Conservation (phyloP, 2,797 vertebrate species). For the Buphagus erythrorhynchus region DNA sequence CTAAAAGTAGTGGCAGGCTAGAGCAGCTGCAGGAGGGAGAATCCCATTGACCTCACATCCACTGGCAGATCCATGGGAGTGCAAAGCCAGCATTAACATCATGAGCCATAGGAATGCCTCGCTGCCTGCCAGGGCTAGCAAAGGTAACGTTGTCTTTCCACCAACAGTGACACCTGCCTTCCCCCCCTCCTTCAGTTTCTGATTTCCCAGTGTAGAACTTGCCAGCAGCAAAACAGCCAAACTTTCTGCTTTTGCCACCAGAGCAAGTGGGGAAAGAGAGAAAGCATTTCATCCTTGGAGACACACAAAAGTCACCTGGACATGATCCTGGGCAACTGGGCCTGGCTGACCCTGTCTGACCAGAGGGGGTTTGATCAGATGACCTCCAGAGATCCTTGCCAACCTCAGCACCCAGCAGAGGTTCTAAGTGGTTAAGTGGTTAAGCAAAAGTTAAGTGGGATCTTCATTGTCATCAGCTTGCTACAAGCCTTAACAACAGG, state of each 20-base stretch:
- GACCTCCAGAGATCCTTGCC: background rate
- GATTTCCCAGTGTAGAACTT: background rate
- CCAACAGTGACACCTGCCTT: background rate
- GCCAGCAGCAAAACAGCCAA: background rate
- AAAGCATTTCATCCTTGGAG: background rate
- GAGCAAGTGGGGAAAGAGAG: background rate
- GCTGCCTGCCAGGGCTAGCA: background rate
- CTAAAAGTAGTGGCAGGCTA: background rate
- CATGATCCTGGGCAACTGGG: fast-evolving
- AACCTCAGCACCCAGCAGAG: background rate
- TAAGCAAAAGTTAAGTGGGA: background rate
- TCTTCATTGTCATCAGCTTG: background rate
- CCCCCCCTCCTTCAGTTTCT: background rate
- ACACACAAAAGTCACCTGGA: background rate
- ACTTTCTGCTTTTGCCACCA: background rate
- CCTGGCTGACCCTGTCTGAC: background rate
- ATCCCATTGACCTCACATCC: background rate
- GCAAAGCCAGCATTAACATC: background rate
- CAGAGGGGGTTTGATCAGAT: background rate
- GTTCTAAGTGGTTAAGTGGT: background rate
- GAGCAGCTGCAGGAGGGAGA: background rate
- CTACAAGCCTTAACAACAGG: background rate
- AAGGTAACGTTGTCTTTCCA: background rate
- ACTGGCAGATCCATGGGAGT: background rate
- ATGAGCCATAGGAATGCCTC: fast-evolving